Evolutionary conservation across 1,140 invertebrate species (phyloP).

Genomic region (Camponotus vicinus): DNA sequence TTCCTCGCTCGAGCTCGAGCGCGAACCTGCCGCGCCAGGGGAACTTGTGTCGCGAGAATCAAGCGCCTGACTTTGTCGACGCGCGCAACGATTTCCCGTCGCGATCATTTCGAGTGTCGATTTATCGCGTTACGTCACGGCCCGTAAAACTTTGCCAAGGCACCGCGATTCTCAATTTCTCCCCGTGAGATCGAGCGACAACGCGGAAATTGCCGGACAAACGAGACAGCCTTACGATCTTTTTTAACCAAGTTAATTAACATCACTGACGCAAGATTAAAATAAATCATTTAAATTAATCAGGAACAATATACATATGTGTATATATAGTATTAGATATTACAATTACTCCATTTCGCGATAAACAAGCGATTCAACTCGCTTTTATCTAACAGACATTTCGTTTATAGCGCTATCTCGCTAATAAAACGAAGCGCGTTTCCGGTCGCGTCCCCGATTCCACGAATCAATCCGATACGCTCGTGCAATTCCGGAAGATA

Average conservation of each 20-base stretch:
- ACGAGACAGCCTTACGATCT: background rate
- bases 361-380: background rate
- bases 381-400: background rate
- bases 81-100: slow-evolving; percentile 41
- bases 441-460: slow-evolving; percentile 22
- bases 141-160: slow-evolving; percentile 4
- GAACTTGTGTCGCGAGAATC: slow-evolving; percentile 69
- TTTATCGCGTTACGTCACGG: slow-evolving; percentile 26
- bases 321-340: background rate
- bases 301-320: background rate
- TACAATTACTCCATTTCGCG: background rate
- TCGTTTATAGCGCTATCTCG: slow-evolving; percentile 17
- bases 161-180: background rate
- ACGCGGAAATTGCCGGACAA: background rate
- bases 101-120: slow-evolving; percentile 51
- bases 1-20: slow-evolving; percentile 66
- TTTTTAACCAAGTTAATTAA: background rate
- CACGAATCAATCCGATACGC: background rate
- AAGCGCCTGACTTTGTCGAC: slow-evolving; percentile 43
- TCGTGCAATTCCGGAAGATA: slow-evolving; percentile 31
- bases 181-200: background rate
- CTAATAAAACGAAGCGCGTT: slow-evolving; percentile 27
- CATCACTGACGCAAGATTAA: background rate
- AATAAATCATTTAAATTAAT: background rate
- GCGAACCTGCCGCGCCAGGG: slow-evolving; percentile 49